Conservation (phyloP, 2,113 vertebrate species). For the Prietella phreatophila region DNA sequence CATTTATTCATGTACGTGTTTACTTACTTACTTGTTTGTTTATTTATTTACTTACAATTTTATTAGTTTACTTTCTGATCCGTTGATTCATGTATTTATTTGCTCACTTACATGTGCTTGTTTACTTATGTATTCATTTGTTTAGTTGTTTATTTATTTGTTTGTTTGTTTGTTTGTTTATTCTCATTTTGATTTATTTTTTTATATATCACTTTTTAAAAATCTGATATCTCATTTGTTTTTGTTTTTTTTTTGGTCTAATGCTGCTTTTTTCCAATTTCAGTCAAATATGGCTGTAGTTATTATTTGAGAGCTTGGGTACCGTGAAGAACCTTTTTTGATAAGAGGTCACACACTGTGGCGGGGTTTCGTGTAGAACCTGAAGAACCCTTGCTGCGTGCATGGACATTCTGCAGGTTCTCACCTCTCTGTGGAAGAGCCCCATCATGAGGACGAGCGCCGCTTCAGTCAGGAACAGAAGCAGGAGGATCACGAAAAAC, state of each 20-base stretch:
- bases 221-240: background rate
- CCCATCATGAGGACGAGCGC: constrained; percentile 71
- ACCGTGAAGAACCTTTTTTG: background rate
- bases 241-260: too few species aligned
- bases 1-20: too few species aligned
- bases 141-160: background rate
- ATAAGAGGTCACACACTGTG: background rate
- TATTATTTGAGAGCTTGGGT: background rate
- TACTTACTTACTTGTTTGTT: background rate
- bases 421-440: constrained; percentile 75
- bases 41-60: background rate
- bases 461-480: constrained; percentile 78
- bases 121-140: background rate
- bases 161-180: background rate
- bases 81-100: too few species aligned
- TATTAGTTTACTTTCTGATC: too few species aligned
- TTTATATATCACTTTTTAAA: too few species aligned
- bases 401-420: constrained; percentile 21
- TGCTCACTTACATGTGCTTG: background rate
- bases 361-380: background rate
- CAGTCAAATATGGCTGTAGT: background rate
- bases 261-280: background rate
- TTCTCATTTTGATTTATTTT: background rate
- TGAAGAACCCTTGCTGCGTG: background rate
- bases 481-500: constrained; percentile 81